Evolutionary conservation across 2,797 vertebrate genomes (phyloP).

Genomic region (Sebastes iracundus): DNA sequence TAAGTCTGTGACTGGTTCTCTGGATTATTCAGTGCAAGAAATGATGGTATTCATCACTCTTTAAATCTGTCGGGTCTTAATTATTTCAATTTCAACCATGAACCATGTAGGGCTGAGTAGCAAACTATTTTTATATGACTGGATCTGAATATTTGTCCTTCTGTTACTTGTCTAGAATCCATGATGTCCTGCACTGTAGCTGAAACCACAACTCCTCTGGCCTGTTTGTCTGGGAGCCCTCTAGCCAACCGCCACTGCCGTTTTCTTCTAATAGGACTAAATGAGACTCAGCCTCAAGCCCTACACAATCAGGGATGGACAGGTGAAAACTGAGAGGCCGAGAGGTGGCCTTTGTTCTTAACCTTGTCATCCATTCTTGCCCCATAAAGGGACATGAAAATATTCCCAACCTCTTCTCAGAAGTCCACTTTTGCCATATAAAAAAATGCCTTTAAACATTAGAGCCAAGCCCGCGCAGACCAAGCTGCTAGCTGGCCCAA

Average conservation of each 20-base stretch:
- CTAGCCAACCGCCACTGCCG: constrained; percentile 37
- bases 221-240: constrained; percentile 39
- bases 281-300: constrained; percentile 37
- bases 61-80: not conserved
- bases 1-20: not conserved
- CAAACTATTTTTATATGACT: not conserved
- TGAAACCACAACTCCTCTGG: constrained; percentile 52
- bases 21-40: not conserved
- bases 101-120: not conserved
- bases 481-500: constrained; percentile 88
- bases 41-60: not conserved
- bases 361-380: constrained; percentile 2
- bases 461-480: constrained; percentile 71
- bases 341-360: constrained; percentile 54
- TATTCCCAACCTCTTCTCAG: constrained; percentile 20
- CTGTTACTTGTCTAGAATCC: constrained; percentile 57
- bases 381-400: constrained; percentile 39
- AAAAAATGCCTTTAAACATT: constrained; percentile 76
- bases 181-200: constrained; percentile 58
- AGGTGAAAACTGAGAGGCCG: constrained; percentile 49
- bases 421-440: constrained; percentile 48
- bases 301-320: constrained; percentile 47
- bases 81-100: not conserved
- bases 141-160: constrained; percentile 4
- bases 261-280: constrained; percentile 35